Evolutionary conservation across 1,140 invertebrate genomes (phyloP).

Genomic region (Neodiprion fabricii): DNA sequence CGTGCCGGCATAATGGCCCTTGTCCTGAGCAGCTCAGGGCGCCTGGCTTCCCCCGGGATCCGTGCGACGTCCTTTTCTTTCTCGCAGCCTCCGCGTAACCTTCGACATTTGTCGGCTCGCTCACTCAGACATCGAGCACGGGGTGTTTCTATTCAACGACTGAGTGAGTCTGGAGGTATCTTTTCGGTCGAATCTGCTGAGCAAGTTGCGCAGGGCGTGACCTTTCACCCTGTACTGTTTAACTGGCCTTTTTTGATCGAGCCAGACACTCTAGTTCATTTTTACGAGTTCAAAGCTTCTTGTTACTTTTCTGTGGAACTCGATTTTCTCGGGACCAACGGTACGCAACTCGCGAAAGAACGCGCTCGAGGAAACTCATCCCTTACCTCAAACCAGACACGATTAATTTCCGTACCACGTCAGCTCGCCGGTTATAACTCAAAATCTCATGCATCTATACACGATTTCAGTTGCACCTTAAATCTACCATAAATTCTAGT

Average conservation of each 20-base stretch:
- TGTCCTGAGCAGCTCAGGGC: constrained; percentile 42
- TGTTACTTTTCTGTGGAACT: constrained; percentile 14
- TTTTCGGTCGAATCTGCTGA: background rate
- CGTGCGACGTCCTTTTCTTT: background rate
- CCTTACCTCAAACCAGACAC: too few species aligned
- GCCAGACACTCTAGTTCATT: too few species aligned
- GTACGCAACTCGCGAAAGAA: constrained; percentile 3
- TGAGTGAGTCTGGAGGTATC: background rate
- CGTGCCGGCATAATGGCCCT: constrained; percentile 54
- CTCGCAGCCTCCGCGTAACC: background rate
- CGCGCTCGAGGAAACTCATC: background rate
- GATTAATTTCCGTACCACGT: too few species aligned
- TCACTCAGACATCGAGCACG: background rate
- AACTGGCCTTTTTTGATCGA: background rate
- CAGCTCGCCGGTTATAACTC: too few species aligned
- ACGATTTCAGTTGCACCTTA: background rate
- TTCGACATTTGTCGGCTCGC: background rate
- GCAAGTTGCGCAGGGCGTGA: background rate
- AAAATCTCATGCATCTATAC: background rate
- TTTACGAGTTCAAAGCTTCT: constrained; percentile 6
- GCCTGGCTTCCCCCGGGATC: background rate
- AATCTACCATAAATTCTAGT: background rate
- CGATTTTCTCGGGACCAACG: background rate
- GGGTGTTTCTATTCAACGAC: background rate
- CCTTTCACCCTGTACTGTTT: background rate